These are phyloP conservation scores for Sphaeramia orbicularis DNA, from an alignment of 2,797 vertebrate genomes.

Conservation along the genomic window DNA sequence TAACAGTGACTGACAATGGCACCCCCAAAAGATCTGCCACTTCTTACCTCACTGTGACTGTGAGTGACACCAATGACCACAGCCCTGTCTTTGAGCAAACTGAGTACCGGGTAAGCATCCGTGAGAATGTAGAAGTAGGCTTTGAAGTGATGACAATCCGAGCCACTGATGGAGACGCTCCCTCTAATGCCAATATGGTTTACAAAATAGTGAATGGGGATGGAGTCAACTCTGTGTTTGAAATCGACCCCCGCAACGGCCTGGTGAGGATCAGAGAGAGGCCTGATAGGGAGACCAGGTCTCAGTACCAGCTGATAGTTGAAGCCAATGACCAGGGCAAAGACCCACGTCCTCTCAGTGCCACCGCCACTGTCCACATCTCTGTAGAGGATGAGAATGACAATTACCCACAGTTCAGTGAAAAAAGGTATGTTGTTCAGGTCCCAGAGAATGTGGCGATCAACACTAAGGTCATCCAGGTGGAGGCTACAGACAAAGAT, in stretches of 20 bases:
- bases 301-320: conserved; percentile 91
- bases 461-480: conserved; percentile 92
- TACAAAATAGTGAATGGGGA: conserved; percentile 91
- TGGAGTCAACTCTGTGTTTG: conserved; percentile 86
- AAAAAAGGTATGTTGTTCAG: conserved; percentile 93
- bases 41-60: conserved; percentile 92
- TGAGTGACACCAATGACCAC: conserved; percentile 97
- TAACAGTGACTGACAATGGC: conserved; percentile 90
- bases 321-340: conserved; percentile 97
- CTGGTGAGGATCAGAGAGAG: conserved; percentile 90
- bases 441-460: conserved; percentile 91
- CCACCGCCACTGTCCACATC: conserved; percentile 93
- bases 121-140: conserved; percentile 95
- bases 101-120: conserved; percentile 90
- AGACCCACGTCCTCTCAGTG: conserved; percentile 91
- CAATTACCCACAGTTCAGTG: conserved; percentile 96
- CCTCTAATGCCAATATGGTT: conserved; percentile 95
- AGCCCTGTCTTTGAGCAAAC: conserved; percentile 93
- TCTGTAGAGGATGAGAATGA: conserved; percentile 96
- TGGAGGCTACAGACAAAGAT: conserved; percentile 93
- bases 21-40: conserved; percentile 86
- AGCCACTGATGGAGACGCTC: conserved; percentile 94
- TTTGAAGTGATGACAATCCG: conserved; percentile 96
- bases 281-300: conserved; percentile 91
- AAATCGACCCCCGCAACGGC: conserved; percentile 92